Conservation (phyloP, 2,113 vertebrate genomes). For the Xerus inauris region DNA sequence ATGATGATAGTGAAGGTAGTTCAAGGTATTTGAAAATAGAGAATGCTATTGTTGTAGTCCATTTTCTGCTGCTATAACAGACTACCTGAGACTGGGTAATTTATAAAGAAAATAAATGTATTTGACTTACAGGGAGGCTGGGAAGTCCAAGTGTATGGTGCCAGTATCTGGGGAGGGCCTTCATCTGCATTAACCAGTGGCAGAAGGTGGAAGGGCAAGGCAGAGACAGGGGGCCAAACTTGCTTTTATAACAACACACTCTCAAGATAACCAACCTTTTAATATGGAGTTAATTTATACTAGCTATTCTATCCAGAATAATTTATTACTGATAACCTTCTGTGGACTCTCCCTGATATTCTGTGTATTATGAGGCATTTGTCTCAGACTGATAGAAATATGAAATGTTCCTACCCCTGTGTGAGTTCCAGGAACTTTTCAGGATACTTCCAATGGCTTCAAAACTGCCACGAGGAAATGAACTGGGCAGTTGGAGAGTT, state of each 20-base stretch:
- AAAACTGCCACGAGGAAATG: background rate
- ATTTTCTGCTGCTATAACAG: background rate
- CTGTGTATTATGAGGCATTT: background rate
- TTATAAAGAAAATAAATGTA: background rate
- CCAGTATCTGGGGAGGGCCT: background rate
- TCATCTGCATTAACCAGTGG: background rate
- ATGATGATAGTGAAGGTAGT: background rate
- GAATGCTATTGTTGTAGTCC: slow-evolving; percentile 59
- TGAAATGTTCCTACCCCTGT: background rate
- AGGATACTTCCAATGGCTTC: background rate
- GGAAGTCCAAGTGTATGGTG: background rate
- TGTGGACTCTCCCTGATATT: background rate
- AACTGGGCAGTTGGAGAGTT: background rate
- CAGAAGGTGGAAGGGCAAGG: background rate
- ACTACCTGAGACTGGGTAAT: background rate
- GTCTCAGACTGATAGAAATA: background rate
- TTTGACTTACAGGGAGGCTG: background rate
- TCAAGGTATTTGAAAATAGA: slow-evolving; percentile 73
- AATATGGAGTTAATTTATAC: background rate
- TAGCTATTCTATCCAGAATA: background rate
- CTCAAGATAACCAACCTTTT: background rate
- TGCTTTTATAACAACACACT: background rate
- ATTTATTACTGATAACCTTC: background rate
- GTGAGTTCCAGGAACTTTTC: background rate
- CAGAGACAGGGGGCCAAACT: background rate